Conservation (phyloP, 2,113 vertebrate genomes). For the Rana temporaria region DNA sequence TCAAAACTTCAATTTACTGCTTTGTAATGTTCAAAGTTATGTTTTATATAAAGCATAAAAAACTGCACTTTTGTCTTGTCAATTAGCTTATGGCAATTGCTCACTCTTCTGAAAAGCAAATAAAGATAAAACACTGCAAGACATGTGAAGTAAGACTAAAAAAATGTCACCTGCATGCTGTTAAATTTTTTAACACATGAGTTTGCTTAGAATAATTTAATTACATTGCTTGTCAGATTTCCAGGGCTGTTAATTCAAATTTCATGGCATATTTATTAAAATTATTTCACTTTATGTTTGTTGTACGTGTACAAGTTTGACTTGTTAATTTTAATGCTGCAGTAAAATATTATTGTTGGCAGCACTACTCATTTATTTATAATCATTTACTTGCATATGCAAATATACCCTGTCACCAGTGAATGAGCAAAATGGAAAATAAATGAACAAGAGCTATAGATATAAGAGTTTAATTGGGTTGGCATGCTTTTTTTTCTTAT, state of each 20-base stretch:
- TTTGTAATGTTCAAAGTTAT: constrained; percentile 79
- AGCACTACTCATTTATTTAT: constrained; percentile 38
- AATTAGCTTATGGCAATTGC: constrained; percentile 80
- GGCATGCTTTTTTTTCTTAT: background rate
- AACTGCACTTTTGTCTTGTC: constrained; percentile 78
- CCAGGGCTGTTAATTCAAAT: constrained; percentile 74
- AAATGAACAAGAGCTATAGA: background rate
- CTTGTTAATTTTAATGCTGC: constrained; percentile 33
- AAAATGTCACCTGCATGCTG: constrained; percentile 79
- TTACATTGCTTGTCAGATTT: constrained; percentile 74
- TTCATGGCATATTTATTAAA: constrained; percentile 45
- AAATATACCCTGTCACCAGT: constrained; percentile 24
- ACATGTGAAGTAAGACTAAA: constrained; percentile 78
- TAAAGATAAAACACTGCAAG: constrained; percentile 76
- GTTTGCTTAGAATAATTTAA: constrained; percentile 79
- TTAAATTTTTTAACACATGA: constrained; percentile 76
- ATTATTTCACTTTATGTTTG: constrained; percentile 42
- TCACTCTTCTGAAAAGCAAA: constrained; percentile 73
- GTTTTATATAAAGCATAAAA: constrained; percentile 81
- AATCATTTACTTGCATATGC: constrained; percentile 24
- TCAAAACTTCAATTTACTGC: constrained; percentile 73
- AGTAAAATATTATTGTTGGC: constrained; percentile 48
- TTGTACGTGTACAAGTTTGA: constrained; percentile 3
- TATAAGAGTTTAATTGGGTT: background rate
- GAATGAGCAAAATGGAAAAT: constrained; percentile 13